phyloP scores from a whole-genome alignment of 2,113 vertebrate genomes.

The Marcusenius ussheri region DNA sequence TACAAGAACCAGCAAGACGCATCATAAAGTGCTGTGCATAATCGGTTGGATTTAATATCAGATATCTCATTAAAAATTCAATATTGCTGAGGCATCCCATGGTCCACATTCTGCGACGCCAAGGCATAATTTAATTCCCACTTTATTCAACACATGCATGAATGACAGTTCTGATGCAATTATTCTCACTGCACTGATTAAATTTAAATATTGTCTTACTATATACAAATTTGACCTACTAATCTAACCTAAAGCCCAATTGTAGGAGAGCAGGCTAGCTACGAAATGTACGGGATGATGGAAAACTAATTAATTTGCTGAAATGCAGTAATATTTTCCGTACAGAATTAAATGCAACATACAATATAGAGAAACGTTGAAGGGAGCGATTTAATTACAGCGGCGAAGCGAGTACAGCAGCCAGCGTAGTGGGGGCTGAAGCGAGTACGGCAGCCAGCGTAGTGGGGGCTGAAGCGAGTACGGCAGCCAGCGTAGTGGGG shows the following conservation, averaged over 20 bases:
- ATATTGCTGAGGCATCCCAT: neutral
- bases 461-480: constrained; percentile 28
- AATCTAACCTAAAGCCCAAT: neutral
- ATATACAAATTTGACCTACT: neutral
- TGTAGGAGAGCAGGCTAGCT: neutral
- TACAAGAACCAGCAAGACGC: neutral
- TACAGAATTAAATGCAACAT: neutral
- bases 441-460: constrained; percentile 24
- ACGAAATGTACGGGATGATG: neutral
- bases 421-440: constrained; percentile 27
- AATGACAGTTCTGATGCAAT: constrained; percentile 6
- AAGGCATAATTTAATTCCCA: neutral
- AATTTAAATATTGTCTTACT: constrained; percentile 9
- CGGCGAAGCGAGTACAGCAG: constrained; percentile 29
- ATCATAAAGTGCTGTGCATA: neutral
- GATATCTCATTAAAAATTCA: constrained; percentile 15
- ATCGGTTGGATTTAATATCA: constrained; percentile 3
- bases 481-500: constrained; percentile 23
- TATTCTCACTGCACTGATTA: constrained; percentile 5
- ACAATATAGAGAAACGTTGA: neutral
- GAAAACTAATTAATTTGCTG: neutral
- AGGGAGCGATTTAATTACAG: neutral
- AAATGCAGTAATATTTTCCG: neutral
- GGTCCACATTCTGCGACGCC: neutral
- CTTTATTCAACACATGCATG: constrained; percentile 4